These are phyloP conservation scores for Danio tinwini DNA, from an alignment of 2,797 vertebrate genomes.

Conservation along the genomic window DNA sequence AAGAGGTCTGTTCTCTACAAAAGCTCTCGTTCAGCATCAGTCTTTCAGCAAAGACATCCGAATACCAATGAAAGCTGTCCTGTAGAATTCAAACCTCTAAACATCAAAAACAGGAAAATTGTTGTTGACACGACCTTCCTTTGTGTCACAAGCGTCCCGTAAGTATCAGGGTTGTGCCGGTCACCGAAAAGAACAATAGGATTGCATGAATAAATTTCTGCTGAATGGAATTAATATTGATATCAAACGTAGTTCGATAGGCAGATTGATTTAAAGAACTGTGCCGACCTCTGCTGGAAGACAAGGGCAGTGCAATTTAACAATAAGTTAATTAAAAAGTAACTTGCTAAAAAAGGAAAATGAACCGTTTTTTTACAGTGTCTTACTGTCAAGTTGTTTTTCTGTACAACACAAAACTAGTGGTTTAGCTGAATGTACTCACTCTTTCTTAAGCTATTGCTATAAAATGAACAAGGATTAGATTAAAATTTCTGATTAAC, in stretches of 20 bases:
- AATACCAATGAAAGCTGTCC: conserved; percentile 26
- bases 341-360: not conserved
- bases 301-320: not conserved
- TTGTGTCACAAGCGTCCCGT: conserved; percentile 13
- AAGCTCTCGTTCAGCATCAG: conserved; percentile 21
- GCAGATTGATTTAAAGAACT: conserved; percentile 62
- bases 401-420: not conserved
- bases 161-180: conserved; percentile 49
- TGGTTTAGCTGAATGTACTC: too few relatives aligned
- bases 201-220: conserved; percentile 57
- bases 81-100: conserved; percentile 44
- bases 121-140: conserved; percentile 38
- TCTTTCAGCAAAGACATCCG: conserved; percentile 43
- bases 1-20: conserved; percentile 26
- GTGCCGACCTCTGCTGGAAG: conserved; percentile 78
- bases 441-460: not conserved
- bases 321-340: not conserved
- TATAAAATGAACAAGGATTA: too few relatives aligned
- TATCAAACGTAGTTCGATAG: conserved; percentile 3
- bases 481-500: too few relatives aligned
- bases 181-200: conserved; percentile 52
- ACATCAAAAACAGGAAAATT: conserved; percentile 43
- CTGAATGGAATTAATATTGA: conserved; percentile 29
- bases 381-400: not conserved
- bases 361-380: not conserved